These are phyloP conservation scores for Xiphorhynchus elegans DNA, from an alignment of 2,113 vertebrate genomes.

Conservation along the genomic window DNA sequence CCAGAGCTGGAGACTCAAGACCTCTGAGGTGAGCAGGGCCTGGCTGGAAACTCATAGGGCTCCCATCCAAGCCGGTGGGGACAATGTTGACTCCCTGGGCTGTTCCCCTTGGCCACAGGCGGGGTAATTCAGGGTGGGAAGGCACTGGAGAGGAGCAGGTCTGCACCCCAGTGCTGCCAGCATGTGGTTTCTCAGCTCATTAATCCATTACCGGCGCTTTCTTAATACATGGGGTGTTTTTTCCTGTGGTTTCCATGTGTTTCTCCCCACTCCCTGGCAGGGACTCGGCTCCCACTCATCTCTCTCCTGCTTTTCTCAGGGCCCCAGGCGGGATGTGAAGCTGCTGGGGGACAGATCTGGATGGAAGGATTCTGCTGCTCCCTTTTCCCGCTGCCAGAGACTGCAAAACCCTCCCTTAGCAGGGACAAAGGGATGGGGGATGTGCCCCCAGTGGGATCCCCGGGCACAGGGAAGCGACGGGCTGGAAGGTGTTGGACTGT, in stretches of 20 bases:
- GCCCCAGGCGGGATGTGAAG: conserved; percentile 38
- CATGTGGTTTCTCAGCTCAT: conserved; percentile 39
- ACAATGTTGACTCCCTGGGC: accelerated
- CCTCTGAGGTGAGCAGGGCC: conserved; percentile 58
- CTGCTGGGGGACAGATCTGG: background rate
- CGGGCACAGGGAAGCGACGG: background rate
- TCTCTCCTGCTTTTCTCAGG: background rate
- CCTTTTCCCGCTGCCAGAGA: background rate
- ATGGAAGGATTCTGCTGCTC: conserved; percentile 12
- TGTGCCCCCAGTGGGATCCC: background rate
- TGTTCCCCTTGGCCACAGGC: accelerated
- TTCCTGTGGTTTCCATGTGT: conserved; percentile 28
- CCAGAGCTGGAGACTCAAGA: conserved; percentile 59
- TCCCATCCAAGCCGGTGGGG: accelerated
- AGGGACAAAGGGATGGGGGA: background rate
- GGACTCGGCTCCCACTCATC: background rate
- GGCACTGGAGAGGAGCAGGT: background rate
- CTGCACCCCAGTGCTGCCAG: background rate
- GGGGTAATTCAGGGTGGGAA: background rate
- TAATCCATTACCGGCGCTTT: conserved; percentile 37
- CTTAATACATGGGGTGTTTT: background rate
- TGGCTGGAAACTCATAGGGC: background rate
- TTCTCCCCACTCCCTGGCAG: background rate
- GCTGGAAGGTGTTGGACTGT: background rate
- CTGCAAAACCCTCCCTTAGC: background rate